Evolutionary conservation across 2,888 invertebrate species (phyloP).

Genomic region (Globia sparganii): DNA sequence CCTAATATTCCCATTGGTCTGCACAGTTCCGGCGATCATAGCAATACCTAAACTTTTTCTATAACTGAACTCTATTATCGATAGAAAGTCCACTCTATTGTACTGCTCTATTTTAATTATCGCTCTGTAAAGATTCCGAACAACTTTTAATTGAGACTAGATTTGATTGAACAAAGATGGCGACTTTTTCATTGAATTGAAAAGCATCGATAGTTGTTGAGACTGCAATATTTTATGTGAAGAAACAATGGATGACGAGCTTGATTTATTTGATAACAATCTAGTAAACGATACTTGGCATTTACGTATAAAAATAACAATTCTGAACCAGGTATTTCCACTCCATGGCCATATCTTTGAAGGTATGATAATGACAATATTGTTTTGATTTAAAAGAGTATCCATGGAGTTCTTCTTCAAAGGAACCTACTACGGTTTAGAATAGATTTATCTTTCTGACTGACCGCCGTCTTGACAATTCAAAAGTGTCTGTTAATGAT

Average conservation of each 20-base stretch:
- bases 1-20: not conserved
- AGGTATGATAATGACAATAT: not conserved
- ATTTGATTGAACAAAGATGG: constrained; percentile 19
- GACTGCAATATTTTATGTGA: not conserved
- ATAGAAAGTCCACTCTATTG: constrained; percentile 48
- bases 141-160: constrained; percentile 18
- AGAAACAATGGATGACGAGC: not conserved
- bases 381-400: not conserved
- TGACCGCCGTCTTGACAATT: too few species aligned
- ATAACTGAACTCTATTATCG: constrained; percentile 1
- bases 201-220: constrained; percentile 7
- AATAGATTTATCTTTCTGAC: too few species aligned
- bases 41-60: not conserved
- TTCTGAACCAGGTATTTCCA: too few species aligned
- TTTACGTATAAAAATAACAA: too few species aligned
- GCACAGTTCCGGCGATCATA: not conserved
- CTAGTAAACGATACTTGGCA: not conserved
- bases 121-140: constrained; percentile 24
- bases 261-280: not conserved
- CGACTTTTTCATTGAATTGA: not conserved
- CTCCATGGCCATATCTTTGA: not conserved
- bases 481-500: too few species aligned
- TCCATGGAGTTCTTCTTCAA: not conserved
- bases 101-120: constrained; percentile 45
- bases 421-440: too few species aligned